Conservation (phyloP, 2,797 vertebrate genomes). For the Rhodeus uyekii region DNA sequence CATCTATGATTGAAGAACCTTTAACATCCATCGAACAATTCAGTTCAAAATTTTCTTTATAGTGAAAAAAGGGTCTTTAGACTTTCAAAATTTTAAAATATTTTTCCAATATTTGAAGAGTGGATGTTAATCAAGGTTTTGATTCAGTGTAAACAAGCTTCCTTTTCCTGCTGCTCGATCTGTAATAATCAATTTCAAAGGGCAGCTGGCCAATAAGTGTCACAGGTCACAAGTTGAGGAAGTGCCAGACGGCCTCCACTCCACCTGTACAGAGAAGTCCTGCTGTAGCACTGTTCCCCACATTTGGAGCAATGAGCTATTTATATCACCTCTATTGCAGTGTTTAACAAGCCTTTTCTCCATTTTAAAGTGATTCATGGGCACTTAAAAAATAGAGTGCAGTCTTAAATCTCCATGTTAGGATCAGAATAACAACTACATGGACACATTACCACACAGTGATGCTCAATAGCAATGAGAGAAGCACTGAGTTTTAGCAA, state of each 20-base stretch:
- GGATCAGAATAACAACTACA: neutral
- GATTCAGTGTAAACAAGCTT: neutral
- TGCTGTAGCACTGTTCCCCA: neutral
- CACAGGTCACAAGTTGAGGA: neutral
- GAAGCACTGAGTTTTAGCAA: conserved; percentile 23
- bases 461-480: neutral
- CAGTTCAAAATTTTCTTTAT: no score
- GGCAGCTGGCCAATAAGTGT: conserved; percentile 25
- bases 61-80: no score
- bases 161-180: neutral
- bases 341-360: neutral
- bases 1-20: no score
- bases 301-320: conserved; percentile 7
- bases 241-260: neutral
- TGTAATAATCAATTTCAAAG: conserved; percentile 6
- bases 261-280: conserved; percentile 22
- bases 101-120: neutral
- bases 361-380: neutral
- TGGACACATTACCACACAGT: neutral
- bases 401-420: neutral
- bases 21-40: no score
- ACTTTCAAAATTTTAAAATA: no score
- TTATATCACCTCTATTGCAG: neutral
- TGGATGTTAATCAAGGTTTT: neutral
- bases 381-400: neutral